phyloP scores from a whole-genome alignment of 2,113 vertebrate species.

The Ramphastos sulfuratus region DNA sequence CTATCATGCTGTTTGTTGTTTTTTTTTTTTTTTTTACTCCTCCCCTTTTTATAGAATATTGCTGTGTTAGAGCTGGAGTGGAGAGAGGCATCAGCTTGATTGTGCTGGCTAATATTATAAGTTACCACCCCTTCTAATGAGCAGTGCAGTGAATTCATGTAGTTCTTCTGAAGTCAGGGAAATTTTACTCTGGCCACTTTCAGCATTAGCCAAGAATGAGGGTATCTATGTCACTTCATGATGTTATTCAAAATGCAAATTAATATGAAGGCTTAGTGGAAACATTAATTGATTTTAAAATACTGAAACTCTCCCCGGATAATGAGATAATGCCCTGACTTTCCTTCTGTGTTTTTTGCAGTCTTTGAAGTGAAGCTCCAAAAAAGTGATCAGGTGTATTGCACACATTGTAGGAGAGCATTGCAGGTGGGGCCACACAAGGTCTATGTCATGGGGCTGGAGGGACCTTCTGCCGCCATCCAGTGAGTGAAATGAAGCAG shows the following conservation, averaged over 20 bases:
- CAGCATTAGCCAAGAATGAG: background rate
- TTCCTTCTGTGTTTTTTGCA: background rate
- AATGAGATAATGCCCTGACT: background rate
- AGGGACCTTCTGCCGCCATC: background rate
- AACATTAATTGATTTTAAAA: constrained; percentile 19
- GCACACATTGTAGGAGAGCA: background rate
- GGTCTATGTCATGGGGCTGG: background rate
- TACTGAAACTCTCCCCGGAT: background rate
- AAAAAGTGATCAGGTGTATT: background rate
- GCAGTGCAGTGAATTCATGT: background rate
- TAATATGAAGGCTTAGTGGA: background rate
- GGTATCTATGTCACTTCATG: background rate
- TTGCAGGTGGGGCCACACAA: background rate
- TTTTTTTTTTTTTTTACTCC: background rate
- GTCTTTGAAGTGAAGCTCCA: background rate
- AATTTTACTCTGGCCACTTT: background rate
- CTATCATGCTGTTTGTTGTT: fast-evolving
- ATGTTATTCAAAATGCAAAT: background rate
- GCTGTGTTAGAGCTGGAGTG: background rate
- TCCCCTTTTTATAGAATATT: background rate
- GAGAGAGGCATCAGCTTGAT: background rate
- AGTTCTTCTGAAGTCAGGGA: background rate
- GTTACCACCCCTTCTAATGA: background rate
- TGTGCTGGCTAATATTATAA: background rate
- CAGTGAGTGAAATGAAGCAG: fast-evolving